Evolutionary conservation across 2,888 invertebrate genomes (phyloP), one percentile per base, ranked within the genome.

Genomic region (Cacoxenus indagator): DNA sequence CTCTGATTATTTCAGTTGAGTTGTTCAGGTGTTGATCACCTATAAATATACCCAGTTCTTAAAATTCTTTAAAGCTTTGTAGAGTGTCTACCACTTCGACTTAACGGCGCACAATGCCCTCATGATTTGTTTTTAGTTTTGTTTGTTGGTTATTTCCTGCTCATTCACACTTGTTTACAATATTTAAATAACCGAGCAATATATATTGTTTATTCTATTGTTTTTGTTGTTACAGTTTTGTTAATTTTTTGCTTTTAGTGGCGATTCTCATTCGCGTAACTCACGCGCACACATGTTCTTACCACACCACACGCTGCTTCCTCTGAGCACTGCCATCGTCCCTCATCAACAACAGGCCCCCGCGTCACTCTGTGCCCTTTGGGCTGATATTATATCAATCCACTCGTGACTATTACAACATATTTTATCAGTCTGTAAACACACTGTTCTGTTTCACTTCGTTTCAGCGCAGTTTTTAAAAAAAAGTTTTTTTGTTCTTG

Each of bases 91-190:
- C n/a, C n/a, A n/a, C n/a, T n/a, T n/a, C n/a, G n/a, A n/a, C 37
- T 37, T 37, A 37, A 37, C 37, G 37, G 14, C 37, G 8, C 9
- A 37, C 8, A 37, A 37, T n/a, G n/a, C n/a, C n/a, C n/a, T n/a
- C n/a, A 37, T 37, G 8, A 37, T 37, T 37, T 70, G 70, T 24
- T 73, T 67, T 68, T 72, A 68, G 73, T 59, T 61, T 66, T 69
- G 67, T 76, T 46, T n/a, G 43, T 3, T n/a, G 22, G 8, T 43
- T n/a, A n/a, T 27, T n/a, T 9, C 26, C 43, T 27, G 37, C 37
- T 55, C n/a, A 54, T 43, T 48, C 17, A 51, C 26, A 27, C 54
- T 29, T 64, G 6, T 19, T 51, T 62, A n/a, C 31, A 5, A n/a
- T 68, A 19, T 57, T 54, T 65, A 8, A 65, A 64, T 65, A 27